phyloP scores from a whole-genome alignment of 2,797 vertebrate genomes.

The Cuniculus paca region DNA sequence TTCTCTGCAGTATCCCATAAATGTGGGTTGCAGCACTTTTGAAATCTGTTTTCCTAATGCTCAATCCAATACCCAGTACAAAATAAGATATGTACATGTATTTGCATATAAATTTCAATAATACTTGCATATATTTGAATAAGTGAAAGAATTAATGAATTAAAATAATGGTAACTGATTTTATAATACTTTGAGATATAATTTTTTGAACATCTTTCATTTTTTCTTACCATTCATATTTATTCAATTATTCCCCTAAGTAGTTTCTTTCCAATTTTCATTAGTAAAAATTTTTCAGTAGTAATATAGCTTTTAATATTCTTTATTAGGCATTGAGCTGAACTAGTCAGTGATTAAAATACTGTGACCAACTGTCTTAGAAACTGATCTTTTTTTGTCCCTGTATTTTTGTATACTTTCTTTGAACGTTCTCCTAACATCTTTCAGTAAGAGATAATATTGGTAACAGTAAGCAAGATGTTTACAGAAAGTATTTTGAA shows the following conservation, averaged over 20 bases:
- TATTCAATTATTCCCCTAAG: background rate
- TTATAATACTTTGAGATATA: background rate
- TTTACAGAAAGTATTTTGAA: background rate
- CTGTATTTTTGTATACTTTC: background rate
- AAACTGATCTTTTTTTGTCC: background rate
- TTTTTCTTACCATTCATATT: background rate
- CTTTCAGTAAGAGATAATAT: background rate
- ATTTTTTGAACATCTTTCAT: background rate
- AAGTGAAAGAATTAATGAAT: background rate
- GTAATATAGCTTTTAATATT: background rate
- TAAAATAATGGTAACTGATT: background rate
- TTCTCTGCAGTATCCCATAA: background rate
- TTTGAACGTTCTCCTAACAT: background rate
- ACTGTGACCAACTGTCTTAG: background rate
- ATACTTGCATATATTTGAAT: background rate
- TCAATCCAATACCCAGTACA: background rate
- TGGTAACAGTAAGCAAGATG: accelerated
- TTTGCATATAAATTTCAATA: background rate
- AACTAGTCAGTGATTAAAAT: background rate
- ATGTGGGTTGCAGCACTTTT: background rate
- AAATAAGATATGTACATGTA: background rate
- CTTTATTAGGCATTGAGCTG: background rate
- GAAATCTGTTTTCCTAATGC: background rate
- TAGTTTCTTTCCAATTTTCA: background rate
- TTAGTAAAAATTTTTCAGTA: background rate